Evolutionary conservation across 2,888 invertebrate genomes (phyloP).

Genomic region (Andrena marginata): DNA sequence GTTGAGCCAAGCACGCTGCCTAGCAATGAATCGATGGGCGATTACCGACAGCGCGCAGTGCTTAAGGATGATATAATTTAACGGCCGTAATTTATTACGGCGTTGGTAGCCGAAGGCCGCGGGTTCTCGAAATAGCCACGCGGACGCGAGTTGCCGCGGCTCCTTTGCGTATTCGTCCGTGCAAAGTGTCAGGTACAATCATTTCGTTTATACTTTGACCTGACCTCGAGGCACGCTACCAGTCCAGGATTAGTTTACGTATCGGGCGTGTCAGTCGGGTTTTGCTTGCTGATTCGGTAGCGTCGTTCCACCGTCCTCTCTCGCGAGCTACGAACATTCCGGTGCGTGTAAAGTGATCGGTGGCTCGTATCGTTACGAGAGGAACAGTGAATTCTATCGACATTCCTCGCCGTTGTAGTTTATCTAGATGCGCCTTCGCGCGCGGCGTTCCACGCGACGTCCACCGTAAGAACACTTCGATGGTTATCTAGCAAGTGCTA

Average conservation of each 20-base stretch:
- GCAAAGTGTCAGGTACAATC: not conserved
- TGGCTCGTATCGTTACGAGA: not conserved
- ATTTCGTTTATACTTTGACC: not conserved
- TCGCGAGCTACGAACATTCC: not conserved
- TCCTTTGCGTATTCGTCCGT: slow-evolving; percentile 13
- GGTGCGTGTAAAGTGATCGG: not conserved
- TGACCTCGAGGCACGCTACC: not conserved
- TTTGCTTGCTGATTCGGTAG: slow-evolving; percentile 9
- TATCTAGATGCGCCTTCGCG: not conserved
- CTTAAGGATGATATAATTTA: slow-evolving; percentile 29
- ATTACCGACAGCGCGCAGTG: not conserved
- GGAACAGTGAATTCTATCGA: not conserved
- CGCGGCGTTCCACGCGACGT: not conserved
- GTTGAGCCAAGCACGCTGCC: not conserved
- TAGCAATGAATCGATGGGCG: slow-evolving; percentile 34
- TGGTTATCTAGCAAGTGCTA: slow-evolving; percentile 5
- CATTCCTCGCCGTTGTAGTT: not conserved
- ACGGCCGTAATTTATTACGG: slow-evolving; percentile 30
- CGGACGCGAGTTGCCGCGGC: not conserved
- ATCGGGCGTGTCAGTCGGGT: slow-evolving; percentile 17
- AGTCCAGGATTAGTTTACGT: not conserved
- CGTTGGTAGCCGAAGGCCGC: slow-evolving; percentile 7
- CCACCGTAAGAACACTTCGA: slow-evolving; percentile 10
- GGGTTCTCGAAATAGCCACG: slow-evolving; percentile 20
- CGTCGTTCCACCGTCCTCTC: not conserved